A percentile compares a stretch with the other conserved stretches of the same genome.
Conservation (phyloP, 2,888 invertebrate genomes). For the Phlogophora meticulosa region DNA sequence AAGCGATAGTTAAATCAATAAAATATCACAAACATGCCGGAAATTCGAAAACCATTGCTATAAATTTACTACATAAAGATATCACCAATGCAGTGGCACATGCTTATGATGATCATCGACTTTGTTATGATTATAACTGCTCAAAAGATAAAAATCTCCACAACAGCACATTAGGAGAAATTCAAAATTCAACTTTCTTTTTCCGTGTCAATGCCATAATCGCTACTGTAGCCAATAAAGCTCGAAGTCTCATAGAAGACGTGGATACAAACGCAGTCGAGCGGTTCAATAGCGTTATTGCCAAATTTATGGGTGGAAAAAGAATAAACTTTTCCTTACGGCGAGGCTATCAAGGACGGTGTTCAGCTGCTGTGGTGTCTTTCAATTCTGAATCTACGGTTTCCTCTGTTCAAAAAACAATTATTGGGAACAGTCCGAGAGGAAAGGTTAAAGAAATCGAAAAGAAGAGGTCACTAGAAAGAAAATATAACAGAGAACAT, state of each 20-base stretch:
- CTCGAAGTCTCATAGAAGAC: constrained; percentile 12
- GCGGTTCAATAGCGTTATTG: no score
- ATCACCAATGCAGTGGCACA: constrained; percentile 17
- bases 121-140: constrained; percentile 24
- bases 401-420: no score
- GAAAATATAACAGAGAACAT: constrained; percentile 5
- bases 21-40: constrained; percentile 11
- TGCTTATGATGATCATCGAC: constrained; percentile 21
- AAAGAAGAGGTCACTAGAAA: no score
- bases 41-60: constrained; percentile 3
- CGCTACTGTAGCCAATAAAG: constrained; percentile 6
- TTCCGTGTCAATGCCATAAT: constrained; percentile 7
- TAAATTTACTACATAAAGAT: constrained; percentile 17
- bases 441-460: no score
- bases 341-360: no score
- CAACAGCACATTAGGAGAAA: no score
- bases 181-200: constrained; percentile 15
- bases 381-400: no score
- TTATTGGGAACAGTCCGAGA: no score
- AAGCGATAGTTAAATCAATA: constrained; percentile 7
- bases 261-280: constrained; percentile 1
- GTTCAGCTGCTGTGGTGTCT: no score
- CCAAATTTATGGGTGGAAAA: no score
- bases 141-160: no score
- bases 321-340: no score